Base-by-base conservation (phyloP, 1,140 invertebrate species). In the Sycophaga agraensis region DNA sequence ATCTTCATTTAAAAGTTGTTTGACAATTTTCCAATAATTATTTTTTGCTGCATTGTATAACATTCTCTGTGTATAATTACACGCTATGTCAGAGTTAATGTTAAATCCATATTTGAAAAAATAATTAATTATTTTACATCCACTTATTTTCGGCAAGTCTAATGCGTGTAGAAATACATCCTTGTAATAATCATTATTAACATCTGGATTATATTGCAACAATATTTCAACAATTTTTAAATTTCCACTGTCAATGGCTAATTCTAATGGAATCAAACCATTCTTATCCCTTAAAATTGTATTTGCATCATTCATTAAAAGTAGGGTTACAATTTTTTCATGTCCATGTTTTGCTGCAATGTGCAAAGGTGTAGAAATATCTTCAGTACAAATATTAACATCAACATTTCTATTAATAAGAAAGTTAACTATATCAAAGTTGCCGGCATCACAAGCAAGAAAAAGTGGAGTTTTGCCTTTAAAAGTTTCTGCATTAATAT, bases 401-500 rank as follows among this genome's bases (percentile, higher is more conserved):
- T 6, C 28, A 34, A 26, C 54, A 12, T 45, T 35, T 9, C 35
- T 21, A 21, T 34, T 45, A 34, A 56, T 45, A 7, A 56, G 28
- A 8, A 56, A 17, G 5, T 56, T 19, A 31, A 45, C 42, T 16
- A 56, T 45, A 31, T 17, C 22, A 12, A 34, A 4, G 22, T 56
- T 21, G 12, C 42, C 54, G 17, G 35, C 14, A 21, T 28, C 16
- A 22, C 54, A 56, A 12, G 54, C 40, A 21, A 56, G 22, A 14
- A 45, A 14, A 12, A 56, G 14, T 28, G 54, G 40, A 7, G 40
- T 56, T 56, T 31, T 26, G 17, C 54, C 54, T n/a, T 39, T 43
- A 16, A 16, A 28, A 35, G 26, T 55, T 63, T 55, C 58, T 14
- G 28, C 31, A 58, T 66, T 48, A 26, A 65, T 22, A 45, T 66